Base-by-base conservation (phyloP, 2,888 invertebrate genomes). In the Hedya salicella region DNA sequence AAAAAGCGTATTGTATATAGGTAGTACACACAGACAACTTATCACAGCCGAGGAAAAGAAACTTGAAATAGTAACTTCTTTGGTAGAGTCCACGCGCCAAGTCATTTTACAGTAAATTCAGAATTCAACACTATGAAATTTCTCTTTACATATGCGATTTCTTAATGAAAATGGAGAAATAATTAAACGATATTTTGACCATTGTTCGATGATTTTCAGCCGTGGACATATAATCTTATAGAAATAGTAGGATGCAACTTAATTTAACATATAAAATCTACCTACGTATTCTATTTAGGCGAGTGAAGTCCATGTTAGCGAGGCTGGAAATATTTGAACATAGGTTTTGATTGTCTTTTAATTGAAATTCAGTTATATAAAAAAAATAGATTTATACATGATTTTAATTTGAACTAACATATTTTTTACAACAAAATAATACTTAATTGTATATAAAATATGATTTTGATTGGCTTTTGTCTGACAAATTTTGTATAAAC, bases 31-130 rank as follows among this genome's bases (percentile, higher is more conserved):
- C 59, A 65, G 50, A 63, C 62, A 67, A 68, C 52, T 48, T 68
- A 71, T 75, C 75, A 75, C 75, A 75, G 74, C 68, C 73, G 69
- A 73, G 72, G 68, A 46, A 74, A 75, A 72, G 61, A 70, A 75
- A 73, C 67, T 50, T 66, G 57, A 63, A 68, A 69, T 69, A 53
- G 57, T 68, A 65, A 65, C 64, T 64, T 42, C 42, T 48, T 57
- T 44, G 25, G 36, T 57, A 59, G 59, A 42, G 52, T 65, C 32
- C 50, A 59, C 59, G 59, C 59, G 59, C 16, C 50, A 57, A 46
- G n/a, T 11, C 8, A 44, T 3, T 19, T n/a, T n/a, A n/a, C n/a
- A n/a, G n/a, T n/a, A n/a, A n/a, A n/a, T n/a, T n/a, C n/a, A n/a
- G n/a, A 25, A 49, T n/a, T 21, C n/a, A 25, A 25, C 21, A 48